Conservation (phyloP, 1,140 invertebrate species). For the Panagrolaimus sp. region DNA sequence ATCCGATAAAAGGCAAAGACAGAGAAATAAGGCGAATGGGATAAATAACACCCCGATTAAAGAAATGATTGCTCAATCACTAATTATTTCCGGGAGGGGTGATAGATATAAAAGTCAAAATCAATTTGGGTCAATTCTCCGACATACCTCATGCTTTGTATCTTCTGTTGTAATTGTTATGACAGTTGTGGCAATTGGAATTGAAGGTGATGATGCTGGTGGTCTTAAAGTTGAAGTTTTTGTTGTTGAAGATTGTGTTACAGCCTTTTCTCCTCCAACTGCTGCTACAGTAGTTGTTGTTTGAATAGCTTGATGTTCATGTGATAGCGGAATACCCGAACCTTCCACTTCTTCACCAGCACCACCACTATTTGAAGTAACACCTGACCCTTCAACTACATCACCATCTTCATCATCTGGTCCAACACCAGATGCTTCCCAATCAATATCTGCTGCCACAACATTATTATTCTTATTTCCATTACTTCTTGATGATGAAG, state of each 20-base stretch:
- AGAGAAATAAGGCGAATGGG: no score
- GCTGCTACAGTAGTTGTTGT: neutral
- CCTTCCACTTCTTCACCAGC: slow-evolving; percentile 1
- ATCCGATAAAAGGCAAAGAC: no score
- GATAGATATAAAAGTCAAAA: no score
- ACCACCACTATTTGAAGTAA: neutral
- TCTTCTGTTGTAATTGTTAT: slow-evolving; percentile 4
- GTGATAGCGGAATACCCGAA: slow-evolving; percentile 5
- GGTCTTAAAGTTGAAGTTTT: neutral
- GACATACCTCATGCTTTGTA: no score
- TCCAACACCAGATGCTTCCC: neutral
- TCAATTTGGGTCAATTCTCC: no score
- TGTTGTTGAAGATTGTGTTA: neutral
- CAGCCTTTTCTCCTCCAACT: neutral
- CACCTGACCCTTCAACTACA: neutral
- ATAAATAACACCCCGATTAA: no score
- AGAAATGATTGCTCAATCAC: no score
- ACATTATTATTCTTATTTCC: no score
- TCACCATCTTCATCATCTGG: slow-evolving; percentile 13
- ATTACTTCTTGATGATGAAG: neutral
- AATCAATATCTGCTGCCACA: neutral
- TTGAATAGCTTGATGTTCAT: neutral
- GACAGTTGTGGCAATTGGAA: slow-evolving; percentile 4
- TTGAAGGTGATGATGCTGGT: neutral
- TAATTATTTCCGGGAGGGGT: no score